Percentiles rank a stretch among this genome's conserved stretches.
Conservation (phyloP, 2,797 vertebrate species). For the Distichodus sexfasciatus region DNA sequence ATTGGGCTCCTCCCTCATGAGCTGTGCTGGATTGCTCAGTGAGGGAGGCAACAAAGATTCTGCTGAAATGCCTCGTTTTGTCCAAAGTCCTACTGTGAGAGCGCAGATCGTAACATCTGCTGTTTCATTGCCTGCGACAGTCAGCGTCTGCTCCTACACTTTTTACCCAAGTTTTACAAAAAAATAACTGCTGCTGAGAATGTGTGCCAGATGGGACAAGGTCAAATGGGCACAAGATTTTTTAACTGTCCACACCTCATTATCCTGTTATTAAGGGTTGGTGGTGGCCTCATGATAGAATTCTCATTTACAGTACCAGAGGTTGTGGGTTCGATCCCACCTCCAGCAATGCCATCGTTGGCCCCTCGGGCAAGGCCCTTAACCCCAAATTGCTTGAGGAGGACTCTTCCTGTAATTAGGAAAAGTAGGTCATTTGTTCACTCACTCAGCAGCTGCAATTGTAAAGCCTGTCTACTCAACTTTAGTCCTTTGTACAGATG, state of each 20-base stretch:
- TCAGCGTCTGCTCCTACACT: neutral
- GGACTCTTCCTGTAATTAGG: no score
- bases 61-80: conserved; percentile 43
- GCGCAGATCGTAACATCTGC: conserved; percentile 21
- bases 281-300: no score
- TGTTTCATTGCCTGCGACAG: neutral
- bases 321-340: no score
- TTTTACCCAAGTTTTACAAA: neutral
- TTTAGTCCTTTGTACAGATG: neutral
- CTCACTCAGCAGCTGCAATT: no score
- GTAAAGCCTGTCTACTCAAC: neutral
- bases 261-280: no score
- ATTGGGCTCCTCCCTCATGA: conserved; percentile 32
- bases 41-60: conserved; percentile 35
- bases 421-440: no score
- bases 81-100: conserved; percentile 27
- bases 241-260: no score
- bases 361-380: no score
- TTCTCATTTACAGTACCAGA: no score
- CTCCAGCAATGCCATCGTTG: no score
- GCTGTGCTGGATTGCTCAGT: conserved; percentile 31
- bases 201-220: neutral
- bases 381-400: no score
- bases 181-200: neutral
- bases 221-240: no score